Conservation (phyloP, 2,113 vertebrate species). For the Proteles cristata region DNA sequence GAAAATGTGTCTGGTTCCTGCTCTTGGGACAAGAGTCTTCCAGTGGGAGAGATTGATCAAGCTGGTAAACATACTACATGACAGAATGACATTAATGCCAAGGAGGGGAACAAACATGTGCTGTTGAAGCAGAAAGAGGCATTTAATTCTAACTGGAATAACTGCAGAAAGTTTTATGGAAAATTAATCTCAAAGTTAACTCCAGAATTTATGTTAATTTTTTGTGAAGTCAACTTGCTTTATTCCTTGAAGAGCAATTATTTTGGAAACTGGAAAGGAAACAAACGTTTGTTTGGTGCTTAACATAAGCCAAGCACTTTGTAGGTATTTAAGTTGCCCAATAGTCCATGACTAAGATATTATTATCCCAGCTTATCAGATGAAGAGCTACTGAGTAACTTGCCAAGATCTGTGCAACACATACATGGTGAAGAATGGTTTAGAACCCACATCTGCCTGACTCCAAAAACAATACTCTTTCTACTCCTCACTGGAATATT, state of each 20-base stretch:
- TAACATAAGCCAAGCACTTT: neutral
- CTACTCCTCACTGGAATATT: neutral
- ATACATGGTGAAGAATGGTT: neutral
- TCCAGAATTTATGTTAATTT: neutral
- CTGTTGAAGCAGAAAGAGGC: neutral
- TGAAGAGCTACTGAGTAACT: neutral
- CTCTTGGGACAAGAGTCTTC: neutral
- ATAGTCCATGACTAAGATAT: neutral
- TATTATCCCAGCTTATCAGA: neutral
- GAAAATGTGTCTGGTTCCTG: neutral
- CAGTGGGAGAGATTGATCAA: neutral
- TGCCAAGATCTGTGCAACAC: neutral
- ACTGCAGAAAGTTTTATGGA: neutral
- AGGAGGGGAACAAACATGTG: neutral
- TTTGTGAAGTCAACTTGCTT: neutral
- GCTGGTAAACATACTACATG: neutral
- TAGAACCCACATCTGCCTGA: neutral
- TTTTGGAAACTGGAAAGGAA: neutral
- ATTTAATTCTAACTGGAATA: neutral
- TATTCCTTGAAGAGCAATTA: neutral
- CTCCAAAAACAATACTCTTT: neutral
- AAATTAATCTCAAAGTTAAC: neutral
- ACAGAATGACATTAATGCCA: neutral
- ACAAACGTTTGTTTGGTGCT: neutral
- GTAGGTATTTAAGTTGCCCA: neutral